Evolutionary conservation across 2,797 vertebrate genomes (phyloP), one percentile per base, ranked within the genome.

Genomic region (Phoebastria nigripes): DNA sequence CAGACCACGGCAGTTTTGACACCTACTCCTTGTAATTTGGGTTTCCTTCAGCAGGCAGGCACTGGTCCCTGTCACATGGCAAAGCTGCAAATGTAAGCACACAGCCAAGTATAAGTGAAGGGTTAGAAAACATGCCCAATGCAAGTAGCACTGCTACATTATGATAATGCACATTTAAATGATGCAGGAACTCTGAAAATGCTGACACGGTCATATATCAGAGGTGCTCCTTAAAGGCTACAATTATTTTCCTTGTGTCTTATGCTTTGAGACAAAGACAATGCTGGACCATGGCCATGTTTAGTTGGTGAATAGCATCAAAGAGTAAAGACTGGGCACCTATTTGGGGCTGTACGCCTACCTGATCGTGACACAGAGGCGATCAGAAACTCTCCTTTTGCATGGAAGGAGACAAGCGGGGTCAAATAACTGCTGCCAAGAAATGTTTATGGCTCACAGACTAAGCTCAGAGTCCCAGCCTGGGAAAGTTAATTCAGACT

Each of bases 21-120:
- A 95, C 96, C 91, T 96, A 97, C 97, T 97, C 96, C 83, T 97
- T 94, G 83, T 94, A 84, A 59, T 95, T 17, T 61, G 96, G 65
- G 67, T 54, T 91, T 37, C 67, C 87, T 87, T 96, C 96, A 82
- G 78, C 88, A 89, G 80, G 93, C 87, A 96, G 93, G 95, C 93
- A 96, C 91, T 92, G 95, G 78, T 98, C 97, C 88, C 65, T 74
- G 26, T 82, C 77, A 46, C 81, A 84, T 8, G 74, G 93, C 25
- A 94, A 87, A 72, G 89, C 98, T 98, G 95, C 74, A 94, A 55
- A 79, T 15, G 37, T 56, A 91, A 94, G 63, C 44, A 94, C 61
- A 91, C 35, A 90, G 70, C 56, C 79, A 87, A 72, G 55, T 21
- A 4, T 85, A 70, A 95, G 58, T 12, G 78, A 31, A 76, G 63